phyloP scores from a whole-genome alignment of 23 tunicate genomes.

The Oikopleura albicans region DNA sequence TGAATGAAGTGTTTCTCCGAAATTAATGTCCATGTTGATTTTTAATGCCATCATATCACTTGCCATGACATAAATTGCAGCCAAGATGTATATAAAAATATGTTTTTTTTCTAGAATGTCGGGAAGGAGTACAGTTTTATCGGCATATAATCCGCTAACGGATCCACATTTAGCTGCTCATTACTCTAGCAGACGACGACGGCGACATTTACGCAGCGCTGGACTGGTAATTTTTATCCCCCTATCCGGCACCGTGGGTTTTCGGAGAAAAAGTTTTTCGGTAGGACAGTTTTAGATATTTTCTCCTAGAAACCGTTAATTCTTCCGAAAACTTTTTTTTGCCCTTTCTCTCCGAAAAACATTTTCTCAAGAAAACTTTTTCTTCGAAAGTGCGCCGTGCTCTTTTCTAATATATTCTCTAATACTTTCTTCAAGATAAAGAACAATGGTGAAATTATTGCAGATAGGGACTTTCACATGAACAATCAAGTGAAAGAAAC shows the following conservation, averaged over 20 bases:
- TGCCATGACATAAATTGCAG: background rate
- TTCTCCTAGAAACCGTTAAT: too few relatives aligned
- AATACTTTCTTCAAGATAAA: too few relatives aligned
- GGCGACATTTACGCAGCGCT: background rate
- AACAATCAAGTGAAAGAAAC: constrained; percentile 30
- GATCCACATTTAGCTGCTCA: constrained; percentile 2
- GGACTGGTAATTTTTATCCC: background rate
- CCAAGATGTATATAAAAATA: background rate
- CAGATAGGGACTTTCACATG: background rate
- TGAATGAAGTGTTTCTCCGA: too few relatives aligned
- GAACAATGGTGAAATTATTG: background rate
- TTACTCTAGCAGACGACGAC: background rate
- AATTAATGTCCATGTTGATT: too few relatives aligned
- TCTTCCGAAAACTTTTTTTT: too few relatives aligned
- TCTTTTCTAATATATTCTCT: too few relatives aligned
- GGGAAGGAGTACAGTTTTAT: background rate
- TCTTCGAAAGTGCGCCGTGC: too few relatives aligned
- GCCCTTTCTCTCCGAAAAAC: too few relatives aligned
- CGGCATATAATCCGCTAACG: background rate
- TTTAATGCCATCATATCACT: too few relatives aligned
- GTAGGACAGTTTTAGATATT: too few relatives aligned
- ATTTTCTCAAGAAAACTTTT: too few relatives aligned
- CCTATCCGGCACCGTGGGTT: background rate
- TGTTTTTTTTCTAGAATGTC: background rate
- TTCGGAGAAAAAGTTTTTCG: too few relatives aligned